Conservation (phyloP, 1,140 invertebrate species). For the Panulirus ornatus region DNA sequence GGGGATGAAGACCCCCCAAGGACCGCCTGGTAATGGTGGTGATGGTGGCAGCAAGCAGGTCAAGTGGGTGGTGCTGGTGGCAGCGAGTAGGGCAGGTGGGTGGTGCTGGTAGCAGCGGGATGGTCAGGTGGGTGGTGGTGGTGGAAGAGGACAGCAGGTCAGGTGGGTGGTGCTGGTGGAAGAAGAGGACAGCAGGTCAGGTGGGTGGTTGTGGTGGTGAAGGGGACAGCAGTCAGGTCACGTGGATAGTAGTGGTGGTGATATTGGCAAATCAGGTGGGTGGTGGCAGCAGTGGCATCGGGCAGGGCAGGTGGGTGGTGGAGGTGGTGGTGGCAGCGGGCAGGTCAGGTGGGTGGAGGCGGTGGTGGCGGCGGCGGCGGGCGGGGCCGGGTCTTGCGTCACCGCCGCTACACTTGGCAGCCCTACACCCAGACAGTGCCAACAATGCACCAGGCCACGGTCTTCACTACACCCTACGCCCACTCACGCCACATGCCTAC, state of each 20-base stretch:
- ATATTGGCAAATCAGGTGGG: neutral
- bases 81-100: no score
- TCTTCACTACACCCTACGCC: neutral
- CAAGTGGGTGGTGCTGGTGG: no score
- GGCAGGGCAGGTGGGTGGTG: neutral
- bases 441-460: conserved; percentile 29
- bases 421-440: neutral
- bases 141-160: neutral
- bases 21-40: no score
- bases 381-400: conserved; percentile 15
- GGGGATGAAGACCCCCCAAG: no score
- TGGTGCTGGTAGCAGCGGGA: no score
- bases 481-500: neutral
- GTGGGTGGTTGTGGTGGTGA: no score
- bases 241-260: neutral
- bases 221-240: neutral
- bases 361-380: neutral
- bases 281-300: neutral
- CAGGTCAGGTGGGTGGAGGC: no score
- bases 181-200: neutral
- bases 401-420: conserved; percentile 19
- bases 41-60: no score
- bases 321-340: neutral
- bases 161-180: neutral
- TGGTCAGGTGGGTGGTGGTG: no score